Evolutionary conservation across 2,797 vertebrate species (phyloP).

Genomic region (Myotis vivesi): DNA sequence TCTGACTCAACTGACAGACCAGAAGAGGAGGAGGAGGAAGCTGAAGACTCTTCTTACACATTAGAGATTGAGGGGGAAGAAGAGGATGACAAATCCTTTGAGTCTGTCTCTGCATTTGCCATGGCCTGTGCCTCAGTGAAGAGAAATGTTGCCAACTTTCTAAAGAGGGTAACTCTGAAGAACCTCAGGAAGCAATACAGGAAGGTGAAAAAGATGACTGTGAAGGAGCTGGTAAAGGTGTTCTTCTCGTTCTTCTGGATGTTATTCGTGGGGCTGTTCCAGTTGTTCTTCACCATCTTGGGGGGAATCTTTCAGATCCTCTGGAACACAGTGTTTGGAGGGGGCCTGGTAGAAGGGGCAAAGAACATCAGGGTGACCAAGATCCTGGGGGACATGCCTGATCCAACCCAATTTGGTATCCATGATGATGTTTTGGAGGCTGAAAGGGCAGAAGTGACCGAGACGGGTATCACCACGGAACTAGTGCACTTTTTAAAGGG

Average conservation of each 20-base stretch:
- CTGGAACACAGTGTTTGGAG: slow-evolving; percentile 96
- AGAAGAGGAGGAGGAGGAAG: slow-evolving; percentile 91
- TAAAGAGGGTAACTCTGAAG: slow-evolving; percentile 90
- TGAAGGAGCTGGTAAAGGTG: slow-evolving; percentile 91
- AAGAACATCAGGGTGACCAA: slow-evolving; percentile 99
- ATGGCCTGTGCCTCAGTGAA: slow-evolving; percentile 90
- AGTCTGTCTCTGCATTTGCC: slow-evolving; percentile 94
- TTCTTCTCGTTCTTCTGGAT: slow-evolving; percentile 96
- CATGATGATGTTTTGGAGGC: slow-evolving; percentile 93
- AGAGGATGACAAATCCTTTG: slow-evolving; percentile 86
- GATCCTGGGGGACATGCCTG: slow-evolving; percentile 98
- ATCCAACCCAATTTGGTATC: slow-evolving; percentile 99
- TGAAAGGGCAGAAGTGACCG: slow-evolving; percentile 91
- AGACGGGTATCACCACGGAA: slow-evolving; percentile 86
- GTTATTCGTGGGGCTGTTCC: slow-evolving; percentile 91
- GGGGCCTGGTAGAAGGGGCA: slow-evolving; percentile 96
- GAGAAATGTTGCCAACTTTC: slow-evolving; percentile 88
- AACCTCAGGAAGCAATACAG: slow-evolving; percentile 92
- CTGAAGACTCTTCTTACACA: slow-evolving; percentile 80
- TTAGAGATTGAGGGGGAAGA: slow-evolving; percentile 88
- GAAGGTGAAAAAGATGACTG: slow-evolving; percentile 93
- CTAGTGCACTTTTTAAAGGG: slow-evolving; percentile 90
- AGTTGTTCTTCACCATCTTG: slow-evolving; percentile 89
- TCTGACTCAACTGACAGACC: slow-evolving; percentile 91
- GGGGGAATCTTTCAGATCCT: slow-evolving; percentile 96